Base-by-base conservation (phyloP, 2,113 vertebrate species). In the Eptesicus fuscus region DNA sequence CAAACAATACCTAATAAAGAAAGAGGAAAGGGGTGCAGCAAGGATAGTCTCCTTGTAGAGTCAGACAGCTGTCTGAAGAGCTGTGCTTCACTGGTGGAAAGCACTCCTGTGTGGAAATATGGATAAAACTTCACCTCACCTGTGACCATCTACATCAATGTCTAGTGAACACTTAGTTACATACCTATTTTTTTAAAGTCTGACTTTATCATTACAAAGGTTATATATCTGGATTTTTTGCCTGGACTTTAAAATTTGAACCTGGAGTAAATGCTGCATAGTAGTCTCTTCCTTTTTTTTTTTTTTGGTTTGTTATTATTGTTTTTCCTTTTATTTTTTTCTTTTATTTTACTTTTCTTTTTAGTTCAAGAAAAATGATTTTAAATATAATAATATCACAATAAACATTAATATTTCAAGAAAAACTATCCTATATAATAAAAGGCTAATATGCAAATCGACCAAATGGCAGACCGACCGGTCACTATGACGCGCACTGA, bases 191-290 rank as follows among this genome's bases (percentile, higher is more conserved):
- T 67, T 51, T 37, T 0, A 2, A 80, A 90, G 35, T 22, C 42
- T 86, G n/a, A 83, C 3, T 51, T 85, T 10, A 59, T 6, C 16
- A 18, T 86, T 35, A 37, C 18, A 37, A 18, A 84, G 5, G 4
- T 71, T 32, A 40, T 40, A 4, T 7, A 83, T 79, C 18, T 83
- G 40, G 59, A 74, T 67, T 47, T 87, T 91, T 82, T 47, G 59
- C 30, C 65, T 85, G n/a, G 51, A 82, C 70, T 79, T 94, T 67
- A 56, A 56, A 79, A 11, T 53, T 96, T 88, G 69, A 70, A 88
- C 37, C 67, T 92, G 44, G 63, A 90, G 63, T 90, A 67, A 93
- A 95, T 13, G 1, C 9, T 83, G 0, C 30, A 11, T 65, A 14
- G 70, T 49, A 35, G 5, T 65, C 59, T 25, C 56, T 59, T 59